Percentiles rank a stretch among this genome's conserved stretches.
These are phyloP conservation scores for Gobiocypris rarus DNA, from an alignment of 2,113 vertebrate species.

Conservation along the genomic window DNA sequence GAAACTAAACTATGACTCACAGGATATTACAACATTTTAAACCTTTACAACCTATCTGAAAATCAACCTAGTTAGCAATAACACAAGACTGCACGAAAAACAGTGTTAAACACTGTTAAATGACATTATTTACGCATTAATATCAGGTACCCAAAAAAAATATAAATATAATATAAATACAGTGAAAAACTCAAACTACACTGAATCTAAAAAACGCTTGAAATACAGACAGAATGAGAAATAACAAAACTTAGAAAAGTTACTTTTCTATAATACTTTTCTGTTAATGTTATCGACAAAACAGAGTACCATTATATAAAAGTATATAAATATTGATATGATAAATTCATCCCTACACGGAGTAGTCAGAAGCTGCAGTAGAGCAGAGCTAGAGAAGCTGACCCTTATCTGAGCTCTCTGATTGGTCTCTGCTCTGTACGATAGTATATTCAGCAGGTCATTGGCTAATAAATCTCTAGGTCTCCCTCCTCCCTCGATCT, in stretches of 20 bases:
- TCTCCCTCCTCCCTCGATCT: slow-evolving; percentile 28
- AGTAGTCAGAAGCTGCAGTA: not conserved
- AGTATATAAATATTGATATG: not conserved
- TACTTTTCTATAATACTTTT: not conserved
- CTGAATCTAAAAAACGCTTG: not conserved
- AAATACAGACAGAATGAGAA: not conserved
- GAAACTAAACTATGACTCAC: not conserved
- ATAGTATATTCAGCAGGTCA: not conserved
- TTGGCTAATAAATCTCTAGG: not conserved
- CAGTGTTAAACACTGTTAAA: too few species aligned
- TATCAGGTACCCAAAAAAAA: not conserved
- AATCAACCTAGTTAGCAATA: too few species aligned
- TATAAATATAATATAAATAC: not conserved
- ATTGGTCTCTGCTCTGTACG: not conserved
- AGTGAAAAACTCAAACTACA: not conserved
- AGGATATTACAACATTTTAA: not conserved
- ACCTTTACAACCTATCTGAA: not conserved
- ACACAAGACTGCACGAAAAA: too few species aligned
- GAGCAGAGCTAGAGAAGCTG: too few species aligned
- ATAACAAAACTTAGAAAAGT: not conserved
- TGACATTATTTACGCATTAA: not conserved
- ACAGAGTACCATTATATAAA: not conserved
- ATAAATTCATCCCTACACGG: not conserved
- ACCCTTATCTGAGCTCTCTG: not conserved
- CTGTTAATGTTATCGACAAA: not conserved